These are phyloP conservation scores for Drosophila melanica DNA, from an alignment of 1,140 invertebrate species.

Conservation along the genomic window DNA sequence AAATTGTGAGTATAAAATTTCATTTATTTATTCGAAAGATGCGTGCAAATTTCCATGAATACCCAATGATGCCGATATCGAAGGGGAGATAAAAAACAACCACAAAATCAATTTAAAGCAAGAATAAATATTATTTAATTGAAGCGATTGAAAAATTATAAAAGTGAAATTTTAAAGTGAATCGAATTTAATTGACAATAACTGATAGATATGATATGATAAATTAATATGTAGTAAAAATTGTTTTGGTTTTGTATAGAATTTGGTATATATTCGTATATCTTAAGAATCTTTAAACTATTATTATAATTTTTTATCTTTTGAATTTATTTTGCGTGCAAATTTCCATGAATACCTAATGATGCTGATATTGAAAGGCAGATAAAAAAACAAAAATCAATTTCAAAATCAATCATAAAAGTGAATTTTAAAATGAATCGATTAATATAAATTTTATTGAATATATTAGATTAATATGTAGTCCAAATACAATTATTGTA, in stretches of 20 bases:
- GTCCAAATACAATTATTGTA: no score
- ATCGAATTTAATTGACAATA: background rate
- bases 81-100: background rate
- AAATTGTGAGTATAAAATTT: constrained; percentile 16
- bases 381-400: constrained; percentile 5
- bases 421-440: background rate
- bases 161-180: no score
- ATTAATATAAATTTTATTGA: no score
- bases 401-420: background rate
- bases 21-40: constrained; percentile 8
- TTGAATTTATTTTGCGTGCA: constrained; percentile 14
- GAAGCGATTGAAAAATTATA: background rate
- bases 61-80: background rate
- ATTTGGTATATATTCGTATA: no score
- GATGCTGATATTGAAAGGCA: background rate
- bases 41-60: constrained; percentile 9
- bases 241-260: no score
- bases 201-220: no score
- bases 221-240: no score
- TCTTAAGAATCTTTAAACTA: no score
- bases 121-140: constrained; percentile 8
- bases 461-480: no score
- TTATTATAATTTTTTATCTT: no score
- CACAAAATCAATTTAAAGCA: constrained; percentile 11
- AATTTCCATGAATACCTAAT: constrained; percentile 11